phyloP scores from a whole-genome alignment of 2,797 vertebrate genomes.

The Triplophysa yarkandensis region DNA sequence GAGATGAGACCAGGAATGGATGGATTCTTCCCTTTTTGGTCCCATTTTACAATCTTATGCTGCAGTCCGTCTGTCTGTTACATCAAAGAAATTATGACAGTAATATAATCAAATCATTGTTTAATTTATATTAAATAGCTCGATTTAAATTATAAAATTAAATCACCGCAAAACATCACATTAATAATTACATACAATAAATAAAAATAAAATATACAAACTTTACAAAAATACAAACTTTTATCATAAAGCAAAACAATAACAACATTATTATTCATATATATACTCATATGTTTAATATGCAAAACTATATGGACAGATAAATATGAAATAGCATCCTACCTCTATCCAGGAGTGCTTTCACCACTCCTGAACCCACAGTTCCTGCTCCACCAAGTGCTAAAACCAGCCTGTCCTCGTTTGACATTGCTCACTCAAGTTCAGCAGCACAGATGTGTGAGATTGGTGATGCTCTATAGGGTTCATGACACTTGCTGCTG shows the following conservation, averaged over 20 bases:
- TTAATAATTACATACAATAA: too few species aligned
- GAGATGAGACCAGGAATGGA: background rate
- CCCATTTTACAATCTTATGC: background rate
- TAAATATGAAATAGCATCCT: constrained; percentile 47
- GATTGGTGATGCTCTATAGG: constrained; percentile 21
- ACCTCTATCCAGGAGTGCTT: constrained; percentile 82
- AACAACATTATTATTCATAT: background rate
- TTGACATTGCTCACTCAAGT: constrained; percentile 64
- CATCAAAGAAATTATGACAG: too few species aligned
- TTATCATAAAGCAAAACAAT: background rate
- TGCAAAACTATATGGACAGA: background rate
- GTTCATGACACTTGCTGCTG: constrained; percentile 4
- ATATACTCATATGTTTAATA: too few species aligned
- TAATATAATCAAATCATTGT: too few species aligned
- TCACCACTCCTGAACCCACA: constrained; percentile 80
- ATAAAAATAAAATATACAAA: too few species aligned
- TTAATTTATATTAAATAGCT: too few species aligned
- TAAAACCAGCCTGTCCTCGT: constrained; percentile 74
- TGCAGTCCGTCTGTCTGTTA: too few species aligned
- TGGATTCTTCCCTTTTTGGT: background rate
- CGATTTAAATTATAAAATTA: too few species aligned
- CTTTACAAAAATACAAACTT: background rate
- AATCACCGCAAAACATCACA: too few species aligned
- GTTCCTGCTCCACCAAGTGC: constrained; percentile 80
- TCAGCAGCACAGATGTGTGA: constrained; percentile 6